A percentile compares a stretch with the other conserved stretches of the same genome.
phyloP scores from a whole-genome alignment of 2,797 vertebrate species.

The Distichodus sexfasciatus region DNA sequence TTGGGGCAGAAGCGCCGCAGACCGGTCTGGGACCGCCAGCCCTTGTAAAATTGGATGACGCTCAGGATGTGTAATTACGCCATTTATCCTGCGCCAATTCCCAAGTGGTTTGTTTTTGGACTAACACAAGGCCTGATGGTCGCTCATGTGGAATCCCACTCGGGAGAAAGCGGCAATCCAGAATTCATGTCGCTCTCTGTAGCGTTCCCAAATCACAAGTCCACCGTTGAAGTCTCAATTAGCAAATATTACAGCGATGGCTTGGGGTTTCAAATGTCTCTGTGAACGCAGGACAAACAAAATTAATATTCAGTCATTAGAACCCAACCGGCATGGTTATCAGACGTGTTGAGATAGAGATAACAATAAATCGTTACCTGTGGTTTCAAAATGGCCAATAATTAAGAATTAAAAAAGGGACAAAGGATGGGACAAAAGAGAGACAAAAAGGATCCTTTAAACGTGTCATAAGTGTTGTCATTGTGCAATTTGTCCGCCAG shows the following conservation, averaged over 20 bases:
- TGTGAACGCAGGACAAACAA: too few species aligned
- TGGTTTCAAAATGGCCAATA: too few species aligned
- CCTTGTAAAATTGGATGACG: not conserved
- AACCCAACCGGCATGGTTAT: too few species aligned
- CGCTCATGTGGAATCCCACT: conserved; percentile 13
- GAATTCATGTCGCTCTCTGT: not conserved
- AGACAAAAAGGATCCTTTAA: too few species aligned
- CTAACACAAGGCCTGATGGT: not conserved
- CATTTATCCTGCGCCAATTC: not conserved
- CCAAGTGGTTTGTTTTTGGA: not conserved
- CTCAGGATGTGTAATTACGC: conserved; percentile 3
- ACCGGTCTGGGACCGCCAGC: not conserved
- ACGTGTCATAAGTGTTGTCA: too few species aligned
- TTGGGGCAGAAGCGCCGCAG: not conserved
- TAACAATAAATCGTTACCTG: too few species aligned
- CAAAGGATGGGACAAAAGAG: too few species aligned
- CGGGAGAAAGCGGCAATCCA: not conserved
- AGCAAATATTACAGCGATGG: not conserved
- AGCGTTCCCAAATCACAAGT: not conserved
- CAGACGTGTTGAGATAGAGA: too few species aligned
- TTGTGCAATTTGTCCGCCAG: too few species aligned
- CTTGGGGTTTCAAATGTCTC: too few species aligned
- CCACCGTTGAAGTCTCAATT: not conserved
- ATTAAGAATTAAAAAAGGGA: too few species aligned
- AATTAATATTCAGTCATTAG: too few species aligned